Conservation (phyloP, 1,140 invertebrate genomes). For the Paracyclopina nana region DNA sequence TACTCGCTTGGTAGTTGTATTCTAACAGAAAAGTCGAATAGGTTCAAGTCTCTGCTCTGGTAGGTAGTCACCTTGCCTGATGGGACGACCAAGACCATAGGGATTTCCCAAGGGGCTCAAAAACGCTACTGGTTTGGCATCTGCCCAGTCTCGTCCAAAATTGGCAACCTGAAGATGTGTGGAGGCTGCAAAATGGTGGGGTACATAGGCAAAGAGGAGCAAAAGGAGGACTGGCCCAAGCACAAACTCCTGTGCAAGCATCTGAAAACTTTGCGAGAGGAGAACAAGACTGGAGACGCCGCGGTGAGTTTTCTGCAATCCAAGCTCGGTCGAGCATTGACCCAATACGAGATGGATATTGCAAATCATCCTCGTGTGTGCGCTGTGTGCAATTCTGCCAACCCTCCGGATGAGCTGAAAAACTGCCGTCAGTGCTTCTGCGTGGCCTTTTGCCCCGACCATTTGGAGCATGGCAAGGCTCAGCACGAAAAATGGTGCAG, state of each 20-base stretch:
- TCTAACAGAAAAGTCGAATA: too few relatives aligned
- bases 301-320: not conserved
- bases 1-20: too few relatives aligned
- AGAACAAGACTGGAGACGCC: not conserved
- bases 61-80: constrained; percentile 12
- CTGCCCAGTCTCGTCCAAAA: constrained; percentile 8
- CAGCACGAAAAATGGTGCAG: constrained; percentile 4
- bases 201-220: constrained; percentile 15
- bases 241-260: constrained; percentile 14
- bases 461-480: not conserved
- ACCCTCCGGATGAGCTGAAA: not conserved
- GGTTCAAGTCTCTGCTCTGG: too few relatives aligned
- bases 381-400: not conserved
- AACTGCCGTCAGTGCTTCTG: constrained; percentile 15
- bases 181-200: constrained; percentile 14
- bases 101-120: constrained; percentile 9
- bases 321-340: constrained; percentile 1
- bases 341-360: constrained; percentile 13
- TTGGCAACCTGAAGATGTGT: constrained; percentile 15
- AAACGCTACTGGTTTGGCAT: constrained; percentile 15
- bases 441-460: constrained; percentile 11
- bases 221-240: constrained; percentile 15
- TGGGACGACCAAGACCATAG: constrained; percentile 12
- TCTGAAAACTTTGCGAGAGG: not conserved
- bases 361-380: constrained; percentile 4